Evolutionary conservation across 1,140 invertebrate genomes (phyloP).

Genomic region (Zaprionus capensis): DNA sequence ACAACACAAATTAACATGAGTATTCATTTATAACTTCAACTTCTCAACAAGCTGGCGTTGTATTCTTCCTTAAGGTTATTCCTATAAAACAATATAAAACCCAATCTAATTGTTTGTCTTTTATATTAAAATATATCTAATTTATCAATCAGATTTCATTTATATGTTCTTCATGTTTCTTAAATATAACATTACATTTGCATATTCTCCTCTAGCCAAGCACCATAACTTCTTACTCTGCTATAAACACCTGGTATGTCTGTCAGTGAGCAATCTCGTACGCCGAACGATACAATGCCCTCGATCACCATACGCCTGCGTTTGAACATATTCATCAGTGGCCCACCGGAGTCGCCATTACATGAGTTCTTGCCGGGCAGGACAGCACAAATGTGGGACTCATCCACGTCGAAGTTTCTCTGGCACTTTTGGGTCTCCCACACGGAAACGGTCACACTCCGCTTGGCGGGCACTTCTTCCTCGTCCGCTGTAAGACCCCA

Average conservation of each 20-base stretch:
- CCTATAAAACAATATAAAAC: neutral
- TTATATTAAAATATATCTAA: neutral
- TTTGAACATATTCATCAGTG: slow-evolving; percentile 11
- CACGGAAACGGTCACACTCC: slow-evolving; percentile 1
- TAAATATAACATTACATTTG: neutral
- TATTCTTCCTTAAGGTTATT: neutral
- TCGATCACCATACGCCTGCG: slow-evolving; percentile 11
- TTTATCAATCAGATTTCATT: no score
- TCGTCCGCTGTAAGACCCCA: neutral
- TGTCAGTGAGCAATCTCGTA: neutral
- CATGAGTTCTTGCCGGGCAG: neutral
- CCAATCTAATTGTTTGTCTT: no score
- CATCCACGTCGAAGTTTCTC: neutral
- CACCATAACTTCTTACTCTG: slow-evolving; percentile 9
- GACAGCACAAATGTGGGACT: neutral
- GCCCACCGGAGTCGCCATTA: slow-evolving; percentile 21
- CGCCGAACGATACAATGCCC: slow-evolving; percentile 3
- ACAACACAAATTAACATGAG: no score
- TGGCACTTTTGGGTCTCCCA: neutral
- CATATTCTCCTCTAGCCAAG: slow-evolving; percentile 9
- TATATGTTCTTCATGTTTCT: neutral
- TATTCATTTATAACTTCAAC: no score
- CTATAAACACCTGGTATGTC: neutral
- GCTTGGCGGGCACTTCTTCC: neutral
- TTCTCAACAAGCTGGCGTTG: neutral